Evolutionary conservation across 2,113 vertebrate genomes (phyloP).

Genomic region (Crotalus tigris): DNA sequence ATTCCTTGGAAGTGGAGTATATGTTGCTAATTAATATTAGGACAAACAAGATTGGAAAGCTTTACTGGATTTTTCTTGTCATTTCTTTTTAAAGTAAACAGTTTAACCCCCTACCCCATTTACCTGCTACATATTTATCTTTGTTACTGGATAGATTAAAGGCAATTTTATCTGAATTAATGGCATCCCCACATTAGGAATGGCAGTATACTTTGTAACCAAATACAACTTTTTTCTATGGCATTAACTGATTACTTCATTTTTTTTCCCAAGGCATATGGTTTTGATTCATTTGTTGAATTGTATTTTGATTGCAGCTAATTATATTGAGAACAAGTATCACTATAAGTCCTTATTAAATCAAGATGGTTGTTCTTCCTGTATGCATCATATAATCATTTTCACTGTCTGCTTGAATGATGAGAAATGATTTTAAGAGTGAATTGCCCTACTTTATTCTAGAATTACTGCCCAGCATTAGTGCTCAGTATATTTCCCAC

Average conservation of each 20-base stretch:
- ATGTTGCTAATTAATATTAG: background rate
- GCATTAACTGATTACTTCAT: background rate
- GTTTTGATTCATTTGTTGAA: background rate
- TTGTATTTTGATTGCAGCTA: slow-evolving; percentile 13
- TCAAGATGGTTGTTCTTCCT: background rate
- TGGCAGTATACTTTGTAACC: background rate
- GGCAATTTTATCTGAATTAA: background rate
- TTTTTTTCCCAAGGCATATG: background rate
- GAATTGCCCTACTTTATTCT: background rate
- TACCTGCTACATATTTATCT: background rate
- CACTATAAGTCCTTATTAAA: background rate
- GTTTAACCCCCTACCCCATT: background rate
- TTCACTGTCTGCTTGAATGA: background rate
- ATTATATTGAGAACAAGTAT: background rate
- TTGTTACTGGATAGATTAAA: background rate
- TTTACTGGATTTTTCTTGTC: background rate
- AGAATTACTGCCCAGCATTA: background rate
- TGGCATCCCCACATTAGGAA: background rate
- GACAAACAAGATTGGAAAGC: background rate
- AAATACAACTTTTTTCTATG: background rate
- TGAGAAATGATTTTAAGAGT: background rate
- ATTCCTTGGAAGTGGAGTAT: background rate
- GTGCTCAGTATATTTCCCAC: background rate
- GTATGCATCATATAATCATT: background rate
- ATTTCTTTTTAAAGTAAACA: background rate